These are phyloP conservation scores for Varanus komodoensis DNA, from an alignment of 2,113 vertebrate species.

Conservation along the genomic window DNA sequence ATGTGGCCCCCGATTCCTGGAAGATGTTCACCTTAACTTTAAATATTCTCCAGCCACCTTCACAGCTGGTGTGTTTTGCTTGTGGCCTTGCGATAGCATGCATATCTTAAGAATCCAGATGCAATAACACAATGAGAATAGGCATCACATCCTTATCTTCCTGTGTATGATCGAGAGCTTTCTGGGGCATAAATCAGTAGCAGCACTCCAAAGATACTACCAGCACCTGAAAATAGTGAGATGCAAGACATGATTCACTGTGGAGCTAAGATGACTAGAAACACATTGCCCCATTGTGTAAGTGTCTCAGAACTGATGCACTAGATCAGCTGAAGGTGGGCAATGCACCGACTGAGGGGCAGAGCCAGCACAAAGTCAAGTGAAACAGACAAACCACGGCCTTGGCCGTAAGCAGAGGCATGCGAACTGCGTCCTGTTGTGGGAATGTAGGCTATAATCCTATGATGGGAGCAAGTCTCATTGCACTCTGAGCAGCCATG, in stretches of 20 bases:
- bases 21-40: no score
- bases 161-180: conserved; percentile 77
- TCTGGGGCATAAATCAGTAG: conserved; percentile 64
- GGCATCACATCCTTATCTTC: conserved; percentile 51
- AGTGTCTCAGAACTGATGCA: not conserved
- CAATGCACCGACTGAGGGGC: rapidly evolving
- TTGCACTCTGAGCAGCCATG: no score
- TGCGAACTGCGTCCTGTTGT: not conserved
- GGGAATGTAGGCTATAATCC: not conserved
- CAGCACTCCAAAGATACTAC: conserved; percentile 3
- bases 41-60: no score
- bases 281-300: no score
- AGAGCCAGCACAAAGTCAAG: not conserved
- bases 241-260: conserved; percentile 42
- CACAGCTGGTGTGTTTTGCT: no score
- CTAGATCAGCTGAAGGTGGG: not conserved
- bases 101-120: no score
- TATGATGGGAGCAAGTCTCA: no score
- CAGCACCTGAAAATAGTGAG: conserved; percentile 53
- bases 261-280: not conserved
- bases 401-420: not conserved
- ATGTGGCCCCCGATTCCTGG: no score
- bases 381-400: not conserved
- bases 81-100: no score
- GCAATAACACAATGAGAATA: no score